Base-by-base conservation (phyloP, 2,113 vertebrate genomes). In the Scolopax mira region DNA sequence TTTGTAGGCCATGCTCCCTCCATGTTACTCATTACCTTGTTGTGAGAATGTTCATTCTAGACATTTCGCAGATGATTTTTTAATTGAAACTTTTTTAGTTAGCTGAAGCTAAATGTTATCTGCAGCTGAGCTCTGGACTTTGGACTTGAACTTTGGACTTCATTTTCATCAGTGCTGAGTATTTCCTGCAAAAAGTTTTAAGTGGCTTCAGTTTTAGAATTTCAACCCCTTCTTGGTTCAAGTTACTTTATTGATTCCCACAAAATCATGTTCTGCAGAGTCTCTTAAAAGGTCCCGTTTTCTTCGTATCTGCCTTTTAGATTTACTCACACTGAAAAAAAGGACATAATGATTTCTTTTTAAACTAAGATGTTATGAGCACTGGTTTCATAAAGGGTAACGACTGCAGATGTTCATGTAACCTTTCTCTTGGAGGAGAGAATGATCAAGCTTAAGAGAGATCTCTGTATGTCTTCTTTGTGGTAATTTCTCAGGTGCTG, bases 401-500 rank as follows among this genome's bases (percentile, higher is more conserved):
- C 51, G 62, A 35, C 12, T 69, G 28, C 77, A 46, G 64, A 42
- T 79, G 35, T 44, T 80, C 1, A 0, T 10, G 13, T 27, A 65
- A 30, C 44, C 41, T 81, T 71, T 60, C 44, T 84, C 54, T 52
- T 48, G 25, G 46, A 70, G 18, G 71, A 86, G 28, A 55, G n/a
- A 48, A 8, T 6, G 55, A 42, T 60, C 4, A 91, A 78, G 24
- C 48, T 65, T 49, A 48, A 61, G 46, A 33, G 69, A 81, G 35
- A 41, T 54, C 30, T 72, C 42, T 10, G 2, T 62, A 6, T 1
- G 1, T 60, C 23, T 7, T 81, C 57, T 48, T 67, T 42, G 4
- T 57, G 86, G 11, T 89, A 17, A 91, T 84, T 93, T 96, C 91
- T 79, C 93, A 99, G 99, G 99, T 88, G 99, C 99, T 35, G 98